Conservation (phyloP, 2,797 vertebrate genomes). For the Acanthopagrus latus region DNA sequence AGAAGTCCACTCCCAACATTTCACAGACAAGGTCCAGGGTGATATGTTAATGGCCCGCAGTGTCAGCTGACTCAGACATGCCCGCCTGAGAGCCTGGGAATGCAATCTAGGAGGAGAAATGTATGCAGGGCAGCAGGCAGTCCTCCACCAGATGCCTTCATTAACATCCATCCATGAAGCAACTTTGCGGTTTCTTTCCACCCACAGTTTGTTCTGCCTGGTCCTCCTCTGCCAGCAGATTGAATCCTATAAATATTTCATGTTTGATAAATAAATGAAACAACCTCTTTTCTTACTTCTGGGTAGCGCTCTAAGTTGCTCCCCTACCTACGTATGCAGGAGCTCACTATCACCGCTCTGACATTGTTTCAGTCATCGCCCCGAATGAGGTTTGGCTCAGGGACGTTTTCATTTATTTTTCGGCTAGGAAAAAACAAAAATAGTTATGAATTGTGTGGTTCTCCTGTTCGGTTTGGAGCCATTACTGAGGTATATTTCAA, state of each 20-base stretch:
- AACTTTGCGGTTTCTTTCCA: slow-evolving; percentile 71
- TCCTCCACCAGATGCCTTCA: slow-evolving; percentile 62
- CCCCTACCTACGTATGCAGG: slow-evolving; percentile 56
- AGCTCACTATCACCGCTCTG: slow-evolving; percentile 58
- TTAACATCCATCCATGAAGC: slow-evolving; percentile 71
- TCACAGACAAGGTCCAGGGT: slow-evolving; percentile 31
- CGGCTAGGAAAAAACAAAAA: slow-evolving; percentile 27
- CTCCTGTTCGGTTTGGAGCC: slow-evolving; percentile 25
- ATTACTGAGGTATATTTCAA: slow-evolving; percentile 22
- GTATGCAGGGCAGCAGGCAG: slow-evolving; percentile 70
- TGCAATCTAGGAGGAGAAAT: slow-evolving; percentile 69
- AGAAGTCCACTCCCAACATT: slow-evolving; percentile 36
- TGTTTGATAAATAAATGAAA: slow-evolving; percentile 86
- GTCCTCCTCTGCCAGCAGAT: slow-evolving; percentile 75
- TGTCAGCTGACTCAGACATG: slow-evolving; percentile 41
- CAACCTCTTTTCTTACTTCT: slow-evolving; percentile 79
- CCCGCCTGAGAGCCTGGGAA: slow-evolving; percentile 65
- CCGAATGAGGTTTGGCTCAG: slow-evolving; percentile 54
- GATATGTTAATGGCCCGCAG: slow-evolving; percentile 45
- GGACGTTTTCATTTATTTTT: slow-evolving; percentile 59
- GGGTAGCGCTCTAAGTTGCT: slow-evolving; percentile 57
- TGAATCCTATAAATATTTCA: slow-evolving; percentile 84
- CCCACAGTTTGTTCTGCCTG: slow-evolving; percentile 76
- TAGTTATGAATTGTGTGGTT: not conserved
- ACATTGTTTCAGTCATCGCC: slow-evolving; percentile 50